phyloP scores from a whole-genome alignment of 2,888 invertebrate species.

The Lamellibrachia columna region DNA sequence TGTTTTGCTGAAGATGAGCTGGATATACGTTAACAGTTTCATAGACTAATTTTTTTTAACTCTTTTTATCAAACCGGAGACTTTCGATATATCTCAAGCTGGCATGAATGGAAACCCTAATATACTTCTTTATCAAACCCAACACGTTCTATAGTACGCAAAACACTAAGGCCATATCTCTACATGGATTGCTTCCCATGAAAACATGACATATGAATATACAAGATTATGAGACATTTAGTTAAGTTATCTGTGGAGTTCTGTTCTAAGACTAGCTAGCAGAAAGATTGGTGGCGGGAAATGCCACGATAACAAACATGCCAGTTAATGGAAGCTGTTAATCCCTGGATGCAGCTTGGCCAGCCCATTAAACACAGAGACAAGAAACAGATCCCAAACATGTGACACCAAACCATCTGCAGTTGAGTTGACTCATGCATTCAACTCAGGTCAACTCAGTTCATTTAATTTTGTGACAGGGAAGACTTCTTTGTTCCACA shows the following conservation, averaged over 20 bases:
- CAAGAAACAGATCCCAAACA: not conserved
- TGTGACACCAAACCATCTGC: not conserved
- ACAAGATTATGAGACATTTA: not conserved
- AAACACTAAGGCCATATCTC: not conserved
- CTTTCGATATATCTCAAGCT: not conserved
- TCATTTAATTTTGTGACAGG: not conserved
- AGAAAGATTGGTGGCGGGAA: not conserved
- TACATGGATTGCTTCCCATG: not conserved
- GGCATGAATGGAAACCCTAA: not conserved
- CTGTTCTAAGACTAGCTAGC: no score
- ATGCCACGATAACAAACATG: not conserved
- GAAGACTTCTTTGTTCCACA: not conserved
- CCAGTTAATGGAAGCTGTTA: not conserved
- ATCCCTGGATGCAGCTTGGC: not conserved
- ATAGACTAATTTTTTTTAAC: no score
- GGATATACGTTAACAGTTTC: no score
- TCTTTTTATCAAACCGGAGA: not conserved
- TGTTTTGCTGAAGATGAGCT: no score
- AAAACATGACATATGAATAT: constrained; percentile 3
- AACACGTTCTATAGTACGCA: not conserved
- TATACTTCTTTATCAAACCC: not conserved
- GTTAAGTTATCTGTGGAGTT: not conserved
- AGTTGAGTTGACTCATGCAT: not conserved
- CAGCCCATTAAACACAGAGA: not conserved
- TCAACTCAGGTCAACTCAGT: not conserved